A percentile compares a stretch with the other conserved stretches of the same genome.
These are phyloP conservation scores for Glomeris maerens DNA, from an alignment of 1,140 invertebrate genomes.

Conservation along the genomic window DNA sequence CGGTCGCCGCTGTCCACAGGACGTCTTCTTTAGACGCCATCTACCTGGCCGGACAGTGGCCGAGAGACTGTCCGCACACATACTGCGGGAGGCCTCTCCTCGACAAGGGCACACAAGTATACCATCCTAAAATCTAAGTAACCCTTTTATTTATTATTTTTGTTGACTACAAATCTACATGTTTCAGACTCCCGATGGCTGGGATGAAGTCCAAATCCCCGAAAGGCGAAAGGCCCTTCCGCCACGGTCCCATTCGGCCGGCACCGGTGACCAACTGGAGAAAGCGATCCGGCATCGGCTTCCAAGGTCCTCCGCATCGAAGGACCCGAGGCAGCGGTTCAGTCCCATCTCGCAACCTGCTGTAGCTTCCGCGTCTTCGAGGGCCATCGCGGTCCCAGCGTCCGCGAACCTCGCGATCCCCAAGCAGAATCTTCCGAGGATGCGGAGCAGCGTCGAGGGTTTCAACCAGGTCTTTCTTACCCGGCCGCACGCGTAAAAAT, in stretches of 20 bases:
- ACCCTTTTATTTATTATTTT: conserved; percentile 8
- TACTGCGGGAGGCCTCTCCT: conserved; percentile 49
- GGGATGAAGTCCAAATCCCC: conserved; percentile 29
- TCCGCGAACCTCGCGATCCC: conserved; percentile 37
- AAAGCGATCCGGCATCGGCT: conserved; percentile 23
- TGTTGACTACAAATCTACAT: conserved; percentile 8
- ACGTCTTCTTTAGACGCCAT: conserved; percentile 61
- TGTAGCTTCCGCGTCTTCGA: conserved; percentile 21
- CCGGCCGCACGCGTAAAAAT: conserved; percentile 20
- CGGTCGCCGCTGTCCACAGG: conserved; percentile 39
- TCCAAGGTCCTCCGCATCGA: conserved; percentile 25
- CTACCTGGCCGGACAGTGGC: conserved; percentile 59
- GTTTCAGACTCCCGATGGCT: conserved; percentile 49
- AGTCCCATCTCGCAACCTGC: conserved; percentile 27
- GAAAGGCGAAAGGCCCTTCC: conserved; percentile 37
- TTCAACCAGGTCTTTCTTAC: conserved; percentile 45
- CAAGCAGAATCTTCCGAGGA: conserved; percentile 39
- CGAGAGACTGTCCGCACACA: conserved; percentile 46
- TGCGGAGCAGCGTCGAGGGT: conserved; percentile 67
- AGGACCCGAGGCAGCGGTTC: conserved; percentile 25
- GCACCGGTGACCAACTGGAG: conserved; percentile 26
- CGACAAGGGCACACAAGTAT: conserved; percentile 61
- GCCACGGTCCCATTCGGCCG: conserved; percentile 24
- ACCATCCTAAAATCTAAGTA: too few species aligned
- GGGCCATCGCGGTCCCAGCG: conserved; percentile 14